Percentiles rank a stretch among this genome's conserved stretches.
These are phyloP conservation scores for Epizoanthus rinbou DNA, from an alignment of 92 coral and sea anemone genomes.

Conservation along the genomic window DNA sequence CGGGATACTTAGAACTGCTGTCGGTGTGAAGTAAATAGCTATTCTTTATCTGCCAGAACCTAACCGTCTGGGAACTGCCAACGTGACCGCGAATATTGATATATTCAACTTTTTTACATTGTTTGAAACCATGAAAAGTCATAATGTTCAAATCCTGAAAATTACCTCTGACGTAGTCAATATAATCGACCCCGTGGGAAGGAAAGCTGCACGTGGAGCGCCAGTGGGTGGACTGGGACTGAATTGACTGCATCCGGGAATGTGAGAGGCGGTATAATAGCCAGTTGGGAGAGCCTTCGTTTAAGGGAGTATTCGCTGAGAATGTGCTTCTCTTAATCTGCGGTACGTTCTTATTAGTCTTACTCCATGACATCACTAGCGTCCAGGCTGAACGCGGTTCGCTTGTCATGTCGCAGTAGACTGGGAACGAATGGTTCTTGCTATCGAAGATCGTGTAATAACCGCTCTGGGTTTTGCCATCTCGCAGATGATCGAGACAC, in stretches of 20 bases:
- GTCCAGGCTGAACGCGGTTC: conserved; percentile 38
- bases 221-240: conserved; percentile 47
- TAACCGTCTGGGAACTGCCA: not conserved
- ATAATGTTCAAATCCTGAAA: conserved; percentile 38
- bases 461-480: not conserved
- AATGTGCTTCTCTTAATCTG: conserved; percentile 2
- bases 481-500: conserved; percentile 23
- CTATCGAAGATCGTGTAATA: conserved; percentile 33
- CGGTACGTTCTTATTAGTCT: not conserved
- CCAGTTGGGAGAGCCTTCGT: conserved; percentile 40
- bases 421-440: conserved; percentile 6
- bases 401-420: conserved; percentile 25
- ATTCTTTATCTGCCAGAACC: conserved; percentile 26
- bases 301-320: conserved; percentile 32
- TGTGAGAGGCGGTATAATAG: conserved; percentile 26
- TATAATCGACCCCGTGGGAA: conserved; percentile 27
- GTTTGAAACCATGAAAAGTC: not conserved
- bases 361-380: conserved; percentile 31
- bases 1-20: too few relatives aligned
- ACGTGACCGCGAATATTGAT: conserved; percentile 43
- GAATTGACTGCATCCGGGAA: not conserved
- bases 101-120: conserved; percentile 47
- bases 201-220: conserved; percentile 18
- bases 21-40: too few relatives aligned
- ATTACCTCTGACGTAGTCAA: conserved; percentile 40